These are phyloP conservation scores for Parotocinclus haroldoi DNA, from an alignment of 2,797 vertebrate genomes.

Conservation along the genomic window DNA sequence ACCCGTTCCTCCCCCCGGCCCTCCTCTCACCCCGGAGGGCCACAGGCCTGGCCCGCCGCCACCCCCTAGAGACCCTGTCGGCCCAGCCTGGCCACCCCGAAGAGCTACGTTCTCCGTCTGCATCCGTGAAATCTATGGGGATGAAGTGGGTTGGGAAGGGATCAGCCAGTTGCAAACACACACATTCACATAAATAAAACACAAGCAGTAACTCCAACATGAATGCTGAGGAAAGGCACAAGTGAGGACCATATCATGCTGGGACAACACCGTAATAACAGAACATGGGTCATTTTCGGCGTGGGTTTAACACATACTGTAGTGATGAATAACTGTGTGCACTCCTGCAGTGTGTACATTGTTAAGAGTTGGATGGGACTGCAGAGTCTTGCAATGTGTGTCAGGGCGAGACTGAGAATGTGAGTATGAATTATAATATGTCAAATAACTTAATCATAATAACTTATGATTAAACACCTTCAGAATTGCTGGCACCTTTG, in stretches of 20 bases:
- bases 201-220: constrained; percentile 27
- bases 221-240: not conserved
- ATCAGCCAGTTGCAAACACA: constrained; percentile 47
- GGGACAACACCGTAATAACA: not conserved
- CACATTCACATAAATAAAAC: constrained; percentile 28
- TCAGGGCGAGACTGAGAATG: not conserved
- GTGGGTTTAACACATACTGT: constrained; percentile 10
- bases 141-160: constrained; percentile 33
- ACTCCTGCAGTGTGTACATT: not conserved
- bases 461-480: not conserved
- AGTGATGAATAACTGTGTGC: not conserved
- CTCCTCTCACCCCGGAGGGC: constrained; percentile 48
- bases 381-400: not conserved
- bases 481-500: too few species aligned
- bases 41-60: constrained; percentile 63
- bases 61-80: constrained; percentile 60
- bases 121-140: constrained; percentile 91
- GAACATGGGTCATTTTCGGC: constrained; percentile 7
- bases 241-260: constrained; percentile 13
- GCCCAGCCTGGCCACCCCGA: constrained; percentile 85
- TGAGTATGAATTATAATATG: too few species aligned
- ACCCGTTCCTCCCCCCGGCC: constrained; percentile 53
- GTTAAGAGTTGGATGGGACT: not conserved
- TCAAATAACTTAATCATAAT: not conserved
- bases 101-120: constrained; percentile 91